Conservation (phyloP, 2,113 vertebrate species). For the Dasyprocta punctata region DNA sequence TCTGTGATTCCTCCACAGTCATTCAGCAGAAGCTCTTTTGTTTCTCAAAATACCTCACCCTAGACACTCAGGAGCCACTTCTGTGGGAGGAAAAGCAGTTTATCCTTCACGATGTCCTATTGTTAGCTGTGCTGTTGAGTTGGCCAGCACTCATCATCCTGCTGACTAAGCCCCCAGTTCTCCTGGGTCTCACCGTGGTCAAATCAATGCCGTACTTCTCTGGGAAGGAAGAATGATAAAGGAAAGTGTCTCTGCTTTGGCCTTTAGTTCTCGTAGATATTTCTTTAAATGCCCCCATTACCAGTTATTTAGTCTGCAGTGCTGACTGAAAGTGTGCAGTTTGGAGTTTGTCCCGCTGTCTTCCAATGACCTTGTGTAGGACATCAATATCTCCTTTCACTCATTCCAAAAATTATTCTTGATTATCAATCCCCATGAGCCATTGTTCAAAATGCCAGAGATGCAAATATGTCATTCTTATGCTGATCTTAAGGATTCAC, state of each 20-base stretch:
- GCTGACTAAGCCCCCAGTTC: constrained; percentile 28
- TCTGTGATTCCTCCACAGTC: constrained; percentile 27
- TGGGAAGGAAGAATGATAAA: neutral
- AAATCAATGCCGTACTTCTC: constrained; percentile 22
- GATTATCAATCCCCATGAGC: fast-evolving
- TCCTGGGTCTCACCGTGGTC: constrained; percentile 12
- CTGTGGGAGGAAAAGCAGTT: constrained; percentile 27
- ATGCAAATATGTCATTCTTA: neutral
- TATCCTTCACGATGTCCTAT: constrained; percentile 52
- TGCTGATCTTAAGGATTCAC: no score
- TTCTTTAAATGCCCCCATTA: neutral
- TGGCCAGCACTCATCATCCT: neutral
- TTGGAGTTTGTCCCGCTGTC: neutral
- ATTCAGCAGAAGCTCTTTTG: constrained; percentile 54
- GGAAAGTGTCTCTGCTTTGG: neutral
- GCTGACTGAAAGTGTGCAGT: fast-evolving
- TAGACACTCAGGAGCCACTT: constrained; percentile 73
- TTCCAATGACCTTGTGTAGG: neutral
- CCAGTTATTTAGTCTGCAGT: neutral
- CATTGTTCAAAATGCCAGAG: neutral
- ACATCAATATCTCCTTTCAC: neutral
- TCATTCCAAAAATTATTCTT: neutral
- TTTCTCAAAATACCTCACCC: constrained; percentile 75
- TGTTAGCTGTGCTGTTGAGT: constrained; percentile 45
- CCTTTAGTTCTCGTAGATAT: neutral